Base-by-base conservation (phyloP, 2,113 vertebrate species). In the Pseudorasbora parva region DNA sequence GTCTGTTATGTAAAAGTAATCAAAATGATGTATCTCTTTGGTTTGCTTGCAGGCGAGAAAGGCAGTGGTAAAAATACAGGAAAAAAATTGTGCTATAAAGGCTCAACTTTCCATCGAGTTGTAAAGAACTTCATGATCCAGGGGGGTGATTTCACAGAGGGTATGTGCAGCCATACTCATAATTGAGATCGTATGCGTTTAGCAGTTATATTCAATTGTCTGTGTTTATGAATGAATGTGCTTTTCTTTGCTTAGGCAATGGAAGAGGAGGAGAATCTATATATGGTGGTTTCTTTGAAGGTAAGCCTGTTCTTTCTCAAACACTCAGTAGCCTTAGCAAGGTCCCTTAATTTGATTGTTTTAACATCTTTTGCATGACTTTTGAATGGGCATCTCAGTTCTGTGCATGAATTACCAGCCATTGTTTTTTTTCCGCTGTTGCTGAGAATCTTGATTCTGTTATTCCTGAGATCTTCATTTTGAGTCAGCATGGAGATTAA, bases 51-150 rank as follows among this genome's bases (percentile, higher is more conserved):
- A 99, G 98, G 98, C 91, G 97, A 98, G 90, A 98, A 93, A 89
- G 96, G 97, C 94, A 94, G 94, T 84, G 97, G 98, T 85, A 99
- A 97, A 97, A 94, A 94, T 90, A 99, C 98, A 80, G 95, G 95
- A 73, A 99, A 99, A 96, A 96, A 98, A 90, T 94, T 99, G 84
- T 98, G 97, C 92, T 99, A 95, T 91, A 99, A 98, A 95, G 97
- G 98, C 90, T 98, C 98, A 85, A 99, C 98, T 0, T 99, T 99
- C 94, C 98, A 99, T 88, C 95, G 98, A 87, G 96, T 99, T 90
- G 98, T 99, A 90, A 99, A 99, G 95, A 98, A 97, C 95, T 99
- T 99, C 94, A 99, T 99, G 98, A 95, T 99, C 92, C 98, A 99
- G 92, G 98, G 98, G 87, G 98, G 98, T 89, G 98, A 99, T 95